Evolutionary conservation across 2,888 invertebrate genomes (phyloP), one percentile per base, ranked within the genome.

Genomic region (Taenaris catops): DNA sequence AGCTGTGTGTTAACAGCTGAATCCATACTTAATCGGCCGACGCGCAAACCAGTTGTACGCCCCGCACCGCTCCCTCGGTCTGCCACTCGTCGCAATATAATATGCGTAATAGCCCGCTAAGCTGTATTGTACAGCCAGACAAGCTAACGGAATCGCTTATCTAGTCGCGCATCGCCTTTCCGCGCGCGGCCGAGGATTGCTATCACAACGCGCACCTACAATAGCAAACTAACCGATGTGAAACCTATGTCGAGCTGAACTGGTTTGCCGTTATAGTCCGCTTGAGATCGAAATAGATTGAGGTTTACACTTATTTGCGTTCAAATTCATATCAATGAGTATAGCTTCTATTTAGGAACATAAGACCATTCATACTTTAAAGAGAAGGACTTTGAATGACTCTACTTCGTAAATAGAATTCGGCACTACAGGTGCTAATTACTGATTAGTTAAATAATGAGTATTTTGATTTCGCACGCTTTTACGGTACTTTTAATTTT

Each of bases 141-240:
- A 53, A 63, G 53, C 62, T 83, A 83, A 84, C 84, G 84, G 84
- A 63, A 80, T 58, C 65, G 55, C 46, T 71, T 78, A 78, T 79
- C 80, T 71, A 64, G 64, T 61, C 69, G 66, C 69, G 59, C 65
- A 78, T 79, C 73, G 61, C 57, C 61, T 64, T 72, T 69, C 64
- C 61, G 59, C 64, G 63, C 57, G 61, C 34, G 56, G 58, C 63
- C 63, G 53, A 58, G 63, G 63, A 64, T 67, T 61, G 57, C 65
- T 65, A 70, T 65, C 67, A 60, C 58, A 53, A 36, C 36, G 26
- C 28, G 25, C 39, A 28, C 19, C 38, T 32, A 41, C 41, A 29
- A 41, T 37, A 23, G 34, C 33, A 6, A 16, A 34, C 17, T 12
- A 9, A 29, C 32, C 42, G 27, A 39, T 42, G 42, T 27, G 42